Conservation (phyloP, 2,113 vertebrate genomes). For the Anolis carolinensis region DNA sequence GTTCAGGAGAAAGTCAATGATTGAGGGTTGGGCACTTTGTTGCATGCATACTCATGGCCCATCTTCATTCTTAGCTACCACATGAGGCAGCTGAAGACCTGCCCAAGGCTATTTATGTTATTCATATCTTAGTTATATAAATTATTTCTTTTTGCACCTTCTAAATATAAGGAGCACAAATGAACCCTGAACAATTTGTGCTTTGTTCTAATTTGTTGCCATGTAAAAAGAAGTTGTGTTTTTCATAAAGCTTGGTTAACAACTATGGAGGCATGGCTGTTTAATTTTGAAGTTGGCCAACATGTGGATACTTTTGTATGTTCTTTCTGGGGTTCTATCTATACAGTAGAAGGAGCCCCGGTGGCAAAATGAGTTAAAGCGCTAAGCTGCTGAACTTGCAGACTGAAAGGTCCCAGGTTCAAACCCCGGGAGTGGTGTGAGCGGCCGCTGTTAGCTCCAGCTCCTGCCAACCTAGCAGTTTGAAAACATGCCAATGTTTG, state of each 20-base stretch:
- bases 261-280: neutral
- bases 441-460: too few relatives aligned
- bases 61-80: neutral
- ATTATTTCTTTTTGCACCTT: neutral
- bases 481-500: too few relatives aligned
- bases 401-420: too few relatives aligned
- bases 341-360: too few relatives aligned
- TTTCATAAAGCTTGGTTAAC: neutral
- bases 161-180: neutral
- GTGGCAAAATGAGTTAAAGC: too few relatives aligned
- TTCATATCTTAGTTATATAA: neutral
- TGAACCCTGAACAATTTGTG: neutral
- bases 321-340: slow-evolving; percentile 45
- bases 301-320: slow-evolving; percentile 4
- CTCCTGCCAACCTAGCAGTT: too few relatives aligned
- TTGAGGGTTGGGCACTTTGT: neutral
- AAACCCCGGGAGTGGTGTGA: too few relatives aligned
- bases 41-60: neutral
- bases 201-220: neutral
- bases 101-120: neutral
- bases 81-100: neutral
- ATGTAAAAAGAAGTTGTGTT: neutral
- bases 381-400: too few relatives aligned
- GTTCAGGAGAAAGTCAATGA: neutral
- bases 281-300: neutral